phyloP scores from a whole-genome alignment of 2,888 invertebrate genomes.

The Notocelia uddmanniana region DNA sequence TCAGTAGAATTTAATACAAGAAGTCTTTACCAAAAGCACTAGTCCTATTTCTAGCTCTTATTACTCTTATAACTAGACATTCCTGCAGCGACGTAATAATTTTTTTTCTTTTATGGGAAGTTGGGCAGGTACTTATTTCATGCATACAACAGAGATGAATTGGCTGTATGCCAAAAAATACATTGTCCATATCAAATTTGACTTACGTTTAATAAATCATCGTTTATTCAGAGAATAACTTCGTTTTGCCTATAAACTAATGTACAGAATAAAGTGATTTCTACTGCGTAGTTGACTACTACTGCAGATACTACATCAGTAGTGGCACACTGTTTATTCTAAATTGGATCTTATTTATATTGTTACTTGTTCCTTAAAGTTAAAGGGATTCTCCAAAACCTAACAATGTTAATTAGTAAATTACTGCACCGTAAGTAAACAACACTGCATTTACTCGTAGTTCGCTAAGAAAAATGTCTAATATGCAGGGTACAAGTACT shows the following conservation, averaged over 20 bases:
- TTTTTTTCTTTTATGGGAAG: background rate
- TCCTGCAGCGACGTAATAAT: background rate
- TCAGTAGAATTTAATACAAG: background rate
- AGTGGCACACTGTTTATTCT: background rate
- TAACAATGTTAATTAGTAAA: background rate
- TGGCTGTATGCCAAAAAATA: constrained; percentile 23
- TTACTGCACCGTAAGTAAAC: background rate
- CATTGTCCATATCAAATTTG: constrained; percentile 6
- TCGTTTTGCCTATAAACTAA: constrained; percentile 5
- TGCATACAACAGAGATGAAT: constrained; percentile 12
- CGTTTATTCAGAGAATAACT: constrained; percentile 4
- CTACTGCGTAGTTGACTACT: no score
- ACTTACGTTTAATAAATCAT: constrained; percentile 24
- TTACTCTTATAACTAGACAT: no score
- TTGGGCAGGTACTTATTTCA: background rate
- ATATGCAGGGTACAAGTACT: no score
- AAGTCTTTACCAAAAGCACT: background rate
- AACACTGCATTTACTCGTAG: no score
- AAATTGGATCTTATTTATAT: background rate
- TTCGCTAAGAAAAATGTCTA: no score
- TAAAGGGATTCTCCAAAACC: no score
- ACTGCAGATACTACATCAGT: no score
- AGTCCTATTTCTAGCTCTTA: background rate
- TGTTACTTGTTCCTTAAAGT: background rate
- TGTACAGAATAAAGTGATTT: no score